Evolutionary conservation across 2,888 invertebrate species (phyloP).

Genomic region (Lucinisca nassula): DNA sequence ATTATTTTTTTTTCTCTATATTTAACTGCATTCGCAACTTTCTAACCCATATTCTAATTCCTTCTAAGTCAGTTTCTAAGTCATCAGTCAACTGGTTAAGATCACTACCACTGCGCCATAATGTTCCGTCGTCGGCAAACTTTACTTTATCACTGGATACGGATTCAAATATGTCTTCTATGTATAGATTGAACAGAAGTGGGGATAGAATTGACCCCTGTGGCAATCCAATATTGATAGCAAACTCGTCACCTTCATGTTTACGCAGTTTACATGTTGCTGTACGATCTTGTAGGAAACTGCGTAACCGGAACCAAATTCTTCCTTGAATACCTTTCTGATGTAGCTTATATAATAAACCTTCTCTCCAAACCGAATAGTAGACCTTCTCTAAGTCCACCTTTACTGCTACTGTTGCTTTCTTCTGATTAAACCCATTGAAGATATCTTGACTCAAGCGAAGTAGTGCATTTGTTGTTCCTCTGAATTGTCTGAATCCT

Average conservation of each 20-base stretch:
- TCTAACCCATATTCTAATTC: no score
- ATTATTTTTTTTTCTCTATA: no score
- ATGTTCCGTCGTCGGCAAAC: constrained; percentile 9
- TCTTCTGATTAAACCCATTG: constrained; percentile 26
- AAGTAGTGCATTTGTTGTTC: constrained; percentile 23
- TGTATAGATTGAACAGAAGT: neutral
- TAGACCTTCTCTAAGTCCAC: constrained; percentile 41
- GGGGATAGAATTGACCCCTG: neutral
- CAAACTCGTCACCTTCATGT: no score
- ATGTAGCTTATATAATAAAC: constrained; percentile 25
- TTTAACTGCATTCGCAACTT: no score
- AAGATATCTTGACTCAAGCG: constrained; percentile 9
- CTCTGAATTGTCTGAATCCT: constrained; percentile 17
- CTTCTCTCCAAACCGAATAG: constrained; percentile 32
- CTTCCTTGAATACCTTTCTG: constrained; percentile 19
- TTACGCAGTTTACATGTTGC: neutral
- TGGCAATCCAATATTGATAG: no score
- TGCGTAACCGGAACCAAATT: neutral
- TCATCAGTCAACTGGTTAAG: no score
- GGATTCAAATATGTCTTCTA: neutral
- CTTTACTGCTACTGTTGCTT: neutral
- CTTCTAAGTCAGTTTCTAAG: no score
- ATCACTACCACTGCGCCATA: neutral
- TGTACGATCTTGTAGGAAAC: constrained; percentile 10
- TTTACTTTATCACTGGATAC: neutral